These are phyloP conservation scores for Bombus confusus DNA, from an alignment of 1,140 invertebrate species.

Conservation along the genomic window DNA sequence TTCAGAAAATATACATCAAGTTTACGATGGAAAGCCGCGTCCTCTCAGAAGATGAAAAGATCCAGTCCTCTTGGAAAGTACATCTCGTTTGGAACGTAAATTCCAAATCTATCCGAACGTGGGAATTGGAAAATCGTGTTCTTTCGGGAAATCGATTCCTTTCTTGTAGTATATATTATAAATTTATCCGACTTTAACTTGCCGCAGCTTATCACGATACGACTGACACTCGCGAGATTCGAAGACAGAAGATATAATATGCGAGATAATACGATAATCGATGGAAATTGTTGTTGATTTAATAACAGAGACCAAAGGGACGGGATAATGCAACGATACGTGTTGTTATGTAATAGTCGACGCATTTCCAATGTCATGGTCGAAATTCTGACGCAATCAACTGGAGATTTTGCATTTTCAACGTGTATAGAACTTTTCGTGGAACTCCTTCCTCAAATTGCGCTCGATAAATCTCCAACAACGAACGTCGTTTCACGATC, in stretches of 20 bases:
- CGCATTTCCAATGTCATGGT: background rate
- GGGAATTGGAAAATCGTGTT: too few relatives aligned
- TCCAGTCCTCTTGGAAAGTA: too few relatives aligned
- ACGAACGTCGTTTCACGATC: too few relatives aligned
- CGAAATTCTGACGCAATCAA: conserved; percentile 22
- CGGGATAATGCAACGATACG: background rate
- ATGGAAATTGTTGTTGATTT: background rate
- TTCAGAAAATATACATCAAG: too few relatives aligned
- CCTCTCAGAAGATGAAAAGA: too few relatives aligned
- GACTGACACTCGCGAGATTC: background rate
- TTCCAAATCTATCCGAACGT: too few relatives aligned
- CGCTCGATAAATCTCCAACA: background rate
- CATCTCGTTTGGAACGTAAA: too few relatives aligned
- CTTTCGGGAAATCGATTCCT: too few relatives aligned
- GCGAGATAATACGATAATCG: background rate
- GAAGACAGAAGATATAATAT: background rate
- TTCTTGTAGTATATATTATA: too few relatives aligned
- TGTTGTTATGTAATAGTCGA: background rate
- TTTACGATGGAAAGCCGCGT: too few relatives aligned
- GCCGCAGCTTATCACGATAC: too few relatives aligned
- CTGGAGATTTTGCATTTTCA: background rate
- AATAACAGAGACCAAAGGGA: background rate
- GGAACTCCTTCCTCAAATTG: background rate
- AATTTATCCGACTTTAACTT: too few relatives aligned
- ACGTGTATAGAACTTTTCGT: background rate